phyloP scores from a whole-genome alignment of 2,113 vertebrate species.

The Pseudonaja textilis region DNA sequence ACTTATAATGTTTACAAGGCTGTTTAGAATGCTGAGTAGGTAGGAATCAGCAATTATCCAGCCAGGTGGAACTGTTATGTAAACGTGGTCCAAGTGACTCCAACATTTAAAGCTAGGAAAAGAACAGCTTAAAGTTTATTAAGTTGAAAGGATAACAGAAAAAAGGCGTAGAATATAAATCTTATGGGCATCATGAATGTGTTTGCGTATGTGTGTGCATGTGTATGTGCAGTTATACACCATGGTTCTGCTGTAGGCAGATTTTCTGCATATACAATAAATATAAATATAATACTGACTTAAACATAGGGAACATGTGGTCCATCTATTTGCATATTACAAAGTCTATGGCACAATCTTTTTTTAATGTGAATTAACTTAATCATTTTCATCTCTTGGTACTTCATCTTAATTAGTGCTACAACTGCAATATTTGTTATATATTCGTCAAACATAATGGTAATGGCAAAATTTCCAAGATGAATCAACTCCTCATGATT shows the following conservation, averaged over 20 bases:
- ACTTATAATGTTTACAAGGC: background rate
- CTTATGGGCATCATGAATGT: background rate
- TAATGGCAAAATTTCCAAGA: background rate
- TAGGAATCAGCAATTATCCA: background rate
- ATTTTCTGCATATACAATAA: background rate
- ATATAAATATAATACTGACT: background rate
- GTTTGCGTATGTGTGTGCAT: background rate
- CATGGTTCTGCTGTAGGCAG: background rate
- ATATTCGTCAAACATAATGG: background rate
- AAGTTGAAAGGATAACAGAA: background rate
- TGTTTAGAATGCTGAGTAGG: background rate
- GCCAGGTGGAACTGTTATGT: background rate
- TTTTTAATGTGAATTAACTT: background rate
- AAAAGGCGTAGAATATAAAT: background rate
- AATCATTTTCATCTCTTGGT: background rate
- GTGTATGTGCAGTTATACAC: background rate
- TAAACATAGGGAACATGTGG: background rate
- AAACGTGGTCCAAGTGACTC: background rate
- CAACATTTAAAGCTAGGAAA: background rate
- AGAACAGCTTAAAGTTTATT: background rate
- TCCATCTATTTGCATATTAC: background rate
- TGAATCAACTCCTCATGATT: background rate
- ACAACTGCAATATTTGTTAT: background rate
- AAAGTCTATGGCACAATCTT: background rate
- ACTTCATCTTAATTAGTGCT: background rate